Conservation (phyloP, 1,140 invertebrate genomes). For the Subanguina moxae region DNA sequence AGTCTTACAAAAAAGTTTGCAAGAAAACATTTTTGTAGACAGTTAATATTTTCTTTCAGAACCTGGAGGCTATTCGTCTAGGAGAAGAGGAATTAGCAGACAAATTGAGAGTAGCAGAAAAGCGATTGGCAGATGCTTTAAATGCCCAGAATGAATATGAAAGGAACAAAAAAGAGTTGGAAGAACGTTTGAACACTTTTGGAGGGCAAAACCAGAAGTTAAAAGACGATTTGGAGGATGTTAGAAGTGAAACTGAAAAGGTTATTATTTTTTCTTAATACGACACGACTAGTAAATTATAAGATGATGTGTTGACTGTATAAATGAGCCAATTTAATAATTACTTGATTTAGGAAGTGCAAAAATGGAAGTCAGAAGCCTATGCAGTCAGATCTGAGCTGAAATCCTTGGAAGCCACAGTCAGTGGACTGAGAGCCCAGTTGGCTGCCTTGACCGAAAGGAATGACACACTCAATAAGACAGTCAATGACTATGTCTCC, state of each 20-base stretch:
- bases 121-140: slow-evolving; percentile 52
- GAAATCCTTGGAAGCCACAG: slow-evolving; percentile 54
- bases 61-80: slow-evolving; percentile 42
- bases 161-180: slow-evolving; percentile 48
- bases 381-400: slow-evolving; percentile 52
- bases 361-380: slow-evolving; percentile 59
- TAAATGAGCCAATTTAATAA: too few relatives aligned
- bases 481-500: slow-evolving; percentile 54
- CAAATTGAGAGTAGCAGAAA: slow-evolving; percentile 45
- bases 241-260: slow-evolving; percentile 53
- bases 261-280: slow-evolving; percentile 11
- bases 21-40: neutral
- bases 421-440: slow-evolving; percentile 51
- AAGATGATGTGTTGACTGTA: slow-evolving; percentile 5
- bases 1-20: slow-evolving; percentile 46
- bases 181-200: slow-evolving; percentile 48
- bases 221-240: slow-evolving; percentile 54
- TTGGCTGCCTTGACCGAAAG: slow-evolving; percentile 50
- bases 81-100: slow-evolving; percentile 54
- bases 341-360: slow-evolving; percentile 48
- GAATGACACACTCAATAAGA: slow-evolving; percentile 54
- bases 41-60: slow-evolving; percentile 35
- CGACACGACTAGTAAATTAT: neutral
- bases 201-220: slow-evolving; percentile 52
- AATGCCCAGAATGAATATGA: slow-evolving; percentile 55